phyloP scores from a whole-genome alignment of 2,797 vertebrate genomes.

The Siniperca obscura region DNA sequence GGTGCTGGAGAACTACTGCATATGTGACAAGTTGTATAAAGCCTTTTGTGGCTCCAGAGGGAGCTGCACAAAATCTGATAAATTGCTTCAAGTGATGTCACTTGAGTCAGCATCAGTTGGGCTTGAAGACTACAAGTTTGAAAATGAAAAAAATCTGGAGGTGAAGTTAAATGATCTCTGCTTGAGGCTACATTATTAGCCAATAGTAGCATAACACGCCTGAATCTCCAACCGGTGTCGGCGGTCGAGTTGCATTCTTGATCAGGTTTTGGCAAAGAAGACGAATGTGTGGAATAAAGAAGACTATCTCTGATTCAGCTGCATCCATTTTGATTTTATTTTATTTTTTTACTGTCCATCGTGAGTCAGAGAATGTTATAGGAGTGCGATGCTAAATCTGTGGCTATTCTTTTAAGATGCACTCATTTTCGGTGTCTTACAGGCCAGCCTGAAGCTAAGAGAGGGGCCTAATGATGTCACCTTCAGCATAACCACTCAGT shows the following conservation, averaged over 20 bases:
- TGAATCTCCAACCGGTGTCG: background rate
- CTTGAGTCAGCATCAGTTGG: no score
- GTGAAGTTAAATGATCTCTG: no score
- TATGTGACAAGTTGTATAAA: no score
- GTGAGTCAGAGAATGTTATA: background rate
- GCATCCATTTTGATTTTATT: background rate
- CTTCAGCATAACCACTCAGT: slow-evolving; percentile 98
- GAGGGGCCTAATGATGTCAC: slow-evolving; percentile 94
- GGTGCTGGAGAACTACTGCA: no score
- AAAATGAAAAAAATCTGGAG: no score
- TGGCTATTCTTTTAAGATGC: background rate
- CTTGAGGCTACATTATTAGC: background rate
- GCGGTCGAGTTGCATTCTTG: background rate
- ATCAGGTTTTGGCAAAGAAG: background rate
- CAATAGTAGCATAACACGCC: background rate
- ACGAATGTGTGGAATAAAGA: no score
- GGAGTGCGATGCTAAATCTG: background rate
- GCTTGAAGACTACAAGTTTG: no score
- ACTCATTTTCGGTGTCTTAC: slow-evolving; percentile 14
- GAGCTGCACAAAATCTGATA: no score
- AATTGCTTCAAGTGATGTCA: no score
- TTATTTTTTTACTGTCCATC: no score
- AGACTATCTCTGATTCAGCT: background rate
- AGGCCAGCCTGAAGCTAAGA: slow-evolving; percentile 93
- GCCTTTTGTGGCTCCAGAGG: no score